Percentiles rank a stretch among this genome's conserved stretches.
These are phyloP conservation scores for Cynopterus brachyotis DNA, from an alignment of 2,113 vertebrate genomes.

Conservation along the genomic window DNA sequence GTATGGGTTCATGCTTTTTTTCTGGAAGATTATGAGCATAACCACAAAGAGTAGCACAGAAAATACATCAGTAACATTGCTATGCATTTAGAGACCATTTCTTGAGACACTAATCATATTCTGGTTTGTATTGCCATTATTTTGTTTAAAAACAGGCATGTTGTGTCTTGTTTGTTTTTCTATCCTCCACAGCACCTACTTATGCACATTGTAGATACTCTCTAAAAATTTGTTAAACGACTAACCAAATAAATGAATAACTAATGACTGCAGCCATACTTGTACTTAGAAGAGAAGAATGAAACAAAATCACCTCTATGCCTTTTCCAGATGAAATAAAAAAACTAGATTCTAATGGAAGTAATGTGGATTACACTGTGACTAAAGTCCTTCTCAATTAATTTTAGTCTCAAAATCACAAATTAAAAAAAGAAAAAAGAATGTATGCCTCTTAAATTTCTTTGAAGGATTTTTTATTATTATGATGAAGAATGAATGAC, in stretches of 20 bases:
- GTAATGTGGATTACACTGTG: background rate
- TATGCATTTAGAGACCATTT: background rate
- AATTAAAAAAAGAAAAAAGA: background rate
- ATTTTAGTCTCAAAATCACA: conserved; percentile 12
- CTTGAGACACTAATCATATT: background rate
- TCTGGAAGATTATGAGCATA: background rate
- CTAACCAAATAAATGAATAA: background rate
- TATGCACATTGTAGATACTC: background rate
- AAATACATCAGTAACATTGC: background rate
- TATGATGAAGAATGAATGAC: background rate
- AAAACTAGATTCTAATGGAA: background rate
- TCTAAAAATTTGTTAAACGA: background rate
- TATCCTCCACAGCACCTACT: background rate
- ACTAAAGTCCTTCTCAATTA: background rate
- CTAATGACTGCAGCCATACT: background rate
- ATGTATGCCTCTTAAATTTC: background rate
- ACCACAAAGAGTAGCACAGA: background rate
- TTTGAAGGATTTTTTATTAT: background rate
- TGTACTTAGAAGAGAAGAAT: background rate
- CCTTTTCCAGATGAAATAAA: background rate
- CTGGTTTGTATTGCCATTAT: background rate
- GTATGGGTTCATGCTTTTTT: background rate
- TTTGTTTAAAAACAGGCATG: background rate
- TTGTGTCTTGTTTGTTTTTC: background rate
- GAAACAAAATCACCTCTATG: background rate